Base-by-base conservation (phyloP, 2,113 vertebrate species). In the Nycticryphes semicollaris region DNA sequence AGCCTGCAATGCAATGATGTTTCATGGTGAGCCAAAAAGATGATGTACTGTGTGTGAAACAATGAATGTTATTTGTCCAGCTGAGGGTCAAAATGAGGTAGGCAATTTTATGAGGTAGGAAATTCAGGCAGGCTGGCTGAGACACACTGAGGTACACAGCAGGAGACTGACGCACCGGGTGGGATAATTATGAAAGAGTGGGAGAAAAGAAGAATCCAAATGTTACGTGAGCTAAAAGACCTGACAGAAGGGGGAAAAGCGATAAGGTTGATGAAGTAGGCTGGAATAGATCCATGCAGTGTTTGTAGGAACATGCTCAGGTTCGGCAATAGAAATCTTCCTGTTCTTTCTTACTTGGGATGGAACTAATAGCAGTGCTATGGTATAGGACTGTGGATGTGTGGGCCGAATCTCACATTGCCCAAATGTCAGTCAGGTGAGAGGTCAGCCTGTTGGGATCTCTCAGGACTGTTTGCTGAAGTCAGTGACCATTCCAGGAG, bases 21-120 rank as follows among this genome's bases (percentile, higher is more conserved):
- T 94, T 85, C 60, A 53, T 7, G 21, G 78, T 75, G 85, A 94
- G 62, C 75, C 94, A 95, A 96, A 62, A 53, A 69, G 50, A 63
- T 87, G 91, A 91, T 94, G 86, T 73, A 76, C 48, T 63, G 43
- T 51, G n/a, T 88, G 89, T 76, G 80, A 85, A 92, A 94, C 76
- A 70, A 72, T 89, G 60, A 35, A 9, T 87, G 64, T 51, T 91
- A 59, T 70, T 94, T 92, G 63, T 78, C 84, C 69, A 81, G 27
- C 39, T 45, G 67, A 68, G 64, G 67, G 43, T 91, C 0, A 0
- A 84, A 86, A 57, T 35, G 77, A 78, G 48, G 30, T 57, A 62
- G 76, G 41, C 77, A 37, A 81, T 84, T 89, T 89, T 63, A 89
- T 59, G 64, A 92, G 37, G 56, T 75, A 89, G 80, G 47, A 93